Percentiles rank a stretch among this genome's conserved stretches.
Conservation (phyloP, 2,888 invertebrate genomes). For the Anthoptus insignis region DNA sequence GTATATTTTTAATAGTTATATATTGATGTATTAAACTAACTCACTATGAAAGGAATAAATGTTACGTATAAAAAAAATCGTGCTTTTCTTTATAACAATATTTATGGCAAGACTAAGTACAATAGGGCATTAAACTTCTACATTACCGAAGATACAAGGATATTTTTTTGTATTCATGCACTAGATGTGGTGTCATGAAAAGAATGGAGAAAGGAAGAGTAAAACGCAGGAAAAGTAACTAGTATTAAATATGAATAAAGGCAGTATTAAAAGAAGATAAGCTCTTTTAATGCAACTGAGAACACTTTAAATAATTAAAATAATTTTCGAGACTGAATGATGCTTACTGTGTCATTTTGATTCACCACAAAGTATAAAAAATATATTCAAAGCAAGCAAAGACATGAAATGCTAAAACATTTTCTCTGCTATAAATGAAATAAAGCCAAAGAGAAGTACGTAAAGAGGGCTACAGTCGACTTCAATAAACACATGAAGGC, state of each 20-base stretch:
- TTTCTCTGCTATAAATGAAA: slow-evolving; percentile 31
- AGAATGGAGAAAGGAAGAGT: no score
- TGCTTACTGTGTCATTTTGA: neutral
- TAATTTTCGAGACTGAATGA: slow-evolving; percentile 5
- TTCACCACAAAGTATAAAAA: slow-evolving; percentile 8
- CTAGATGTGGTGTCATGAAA: no score
- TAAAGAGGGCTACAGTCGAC: slow-evolving; percentile 46
- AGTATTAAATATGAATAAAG: neutral
- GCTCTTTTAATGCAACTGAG: neutral
- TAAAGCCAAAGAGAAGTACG: slow-evolving; percentile 31
- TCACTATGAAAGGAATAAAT: no score
- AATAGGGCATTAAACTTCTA: no score
- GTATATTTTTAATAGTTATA: no score
- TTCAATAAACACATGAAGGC: slow-evolving; percentile 53
- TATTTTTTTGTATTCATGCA: no score
- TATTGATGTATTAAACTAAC: no score
- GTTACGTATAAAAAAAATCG: no score
- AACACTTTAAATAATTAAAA: slow-evolving; percentile 15
- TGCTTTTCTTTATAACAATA: no score
- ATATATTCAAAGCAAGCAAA: slow-evolving; percentile 16
- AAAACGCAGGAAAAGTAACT: no score
- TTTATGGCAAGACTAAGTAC: no score
- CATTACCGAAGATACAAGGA: no score
- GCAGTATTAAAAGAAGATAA: neutral
- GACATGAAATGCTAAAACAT: slow-evolving; percentile 11